phyloP scores from a whole-genome alignment of 2,888 invertebrate species.

The Subacronicta megacephala region DNA sequence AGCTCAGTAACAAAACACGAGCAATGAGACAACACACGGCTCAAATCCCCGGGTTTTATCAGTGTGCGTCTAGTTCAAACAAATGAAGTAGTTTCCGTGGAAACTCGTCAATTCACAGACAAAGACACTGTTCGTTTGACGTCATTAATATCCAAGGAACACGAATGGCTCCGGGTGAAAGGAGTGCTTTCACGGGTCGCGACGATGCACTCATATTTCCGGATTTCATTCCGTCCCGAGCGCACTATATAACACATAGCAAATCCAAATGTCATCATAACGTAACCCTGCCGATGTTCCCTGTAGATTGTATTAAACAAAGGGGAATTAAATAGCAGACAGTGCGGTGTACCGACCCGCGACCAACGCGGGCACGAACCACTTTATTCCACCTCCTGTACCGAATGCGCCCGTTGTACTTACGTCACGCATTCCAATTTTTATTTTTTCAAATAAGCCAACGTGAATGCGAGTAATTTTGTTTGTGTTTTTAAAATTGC shows the following conservation, averaged over 20 bases:
- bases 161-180: slow-evolving; percentile 61
- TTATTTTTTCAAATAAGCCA: slow-evolving; percentile 58
- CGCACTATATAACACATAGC: slow-evolving; percentile 70
- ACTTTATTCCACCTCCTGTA: slow-evolving; percentile 68
- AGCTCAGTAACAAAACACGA: slow-evolving; percentile 8
- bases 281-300: slow-evolving; percentile 74
- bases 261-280: slow-evolving; percentile 78
- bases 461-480: slow-evolving; percentile 56
- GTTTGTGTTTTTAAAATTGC: slow-evolving; percentile 57
- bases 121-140: slow-evolving; percentile 69
- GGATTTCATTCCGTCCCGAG: slow-evolving; percentile 71
- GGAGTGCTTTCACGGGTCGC: slow-evolving; percentile 64
- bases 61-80: slow-evolving; percentile 57
- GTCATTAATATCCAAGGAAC: slow-evolving; percentile 73
- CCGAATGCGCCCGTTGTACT: slow-evolving; percentile 59
- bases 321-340: slow-evolving; percentile 80
- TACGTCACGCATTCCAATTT: slow-evolving; percentile 61
- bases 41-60: slow-evolving; percentile 35
- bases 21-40: slow-evolving; percentile 26
- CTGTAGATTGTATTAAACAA: slow-evolving; percentile 81
- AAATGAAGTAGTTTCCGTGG: slow-evolving; percentile 62
- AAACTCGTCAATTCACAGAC: slow-evolving; percentile 70
- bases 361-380: slow-evolving; percentile 70
- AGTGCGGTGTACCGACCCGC: slow-evolving; percentile 74
- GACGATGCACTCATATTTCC: slow-evolving; percentile 77